These are phyloP conservation scores for Orussus abietinus DNA, from an alignment of 1,140 invertebrate species.

Conservation along the genomic window DNA sequence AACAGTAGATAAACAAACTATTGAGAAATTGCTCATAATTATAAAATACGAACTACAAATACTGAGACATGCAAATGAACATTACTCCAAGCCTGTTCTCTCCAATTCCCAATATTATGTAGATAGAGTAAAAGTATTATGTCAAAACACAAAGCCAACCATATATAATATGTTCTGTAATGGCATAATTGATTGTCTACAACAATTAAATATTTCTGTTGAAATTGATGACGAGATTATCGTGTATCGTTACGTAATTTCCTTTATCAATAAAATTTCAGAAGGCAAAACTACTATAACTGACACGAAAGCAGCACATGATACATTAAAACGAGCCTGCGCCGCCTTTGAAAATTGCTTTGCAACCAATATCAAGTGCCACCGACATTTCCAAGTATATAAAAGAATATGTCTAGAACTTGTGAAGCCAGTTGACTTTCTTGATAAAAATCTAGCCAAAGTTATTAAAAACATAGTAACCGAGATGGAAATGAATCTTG, in stretches of 20 bases:
- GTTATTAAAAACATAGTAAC: constrained; percentile 9
- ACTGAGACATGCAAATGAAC: background rate
- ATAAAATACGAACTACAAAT: constrained; percentile 9
- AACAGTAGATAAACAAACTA: background rate
- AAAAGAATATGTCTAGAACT: constrained; percentile 17
- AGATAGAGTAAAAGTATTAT: constrained; percentile 7
- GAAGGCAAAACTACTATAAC: constrained; percentile 12
- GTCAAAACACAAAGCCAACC: too few species aligned
- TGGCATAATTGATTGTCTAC: constrained; percentile 4
- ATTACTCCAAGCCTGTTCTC: constrained; percentile 4
- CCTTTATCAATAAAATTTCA: constrained; percentile 15
- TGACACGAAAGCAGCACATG: constrained; percentile 11
- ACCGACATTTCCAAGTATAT: constrained; percentile 23
- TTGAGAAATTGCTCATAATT: background rate
- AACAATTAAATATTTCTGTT: constrained; percentile 8
- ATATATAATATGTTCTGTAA: too few species aligned
- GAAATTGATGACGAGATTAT: constrained; percentile 3
- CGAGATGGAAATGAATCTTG: constrained; percentile 11
- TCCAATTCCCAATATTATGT: constrained; percentile 6
- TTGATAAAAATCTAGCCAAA: constrained; percentile 5
- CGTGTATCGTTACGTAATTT: constrained; percentile 12
- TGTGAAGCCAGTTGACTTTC: constrained; percentile 17
- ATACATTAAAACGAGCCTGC: constrained; percentile 2
- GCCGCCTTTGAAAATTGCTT: constrained; percentile 15
- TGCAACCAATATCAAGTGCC: constrained; percentile 19